A percentile compares a stretch with the other conserved stretches of the same genome.
phyloP scores from a whole-genome alignment of 2,113 vertebrate genomes.

The Gasterosteus nipponicus region DNA sequence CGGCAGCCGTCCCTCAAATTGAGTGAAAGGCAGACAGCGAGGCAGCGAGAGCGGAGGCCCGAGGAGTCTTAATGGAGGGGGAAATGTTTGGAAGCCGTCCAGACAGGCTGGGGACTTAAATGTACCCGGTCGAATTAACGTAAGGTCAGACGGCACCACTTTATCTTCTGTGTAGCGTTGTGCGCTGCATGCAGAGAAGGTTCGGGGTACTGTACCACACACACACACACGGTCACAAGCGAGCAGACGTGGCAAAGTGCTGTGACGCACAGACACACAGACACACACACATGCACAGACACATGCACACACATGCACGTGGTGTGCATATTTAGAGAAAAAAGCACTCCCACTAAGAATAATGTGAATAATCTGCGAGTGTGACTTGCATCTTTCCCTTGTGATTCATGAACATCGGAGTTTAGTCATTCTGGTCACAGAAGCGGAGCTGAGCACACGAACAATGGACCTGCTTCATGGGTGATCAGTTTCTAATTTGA shows the following conservation, averaged over 20 bases:
- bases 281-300: slow-evolving; percentile 1
- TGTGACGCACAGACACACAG: not conserved
- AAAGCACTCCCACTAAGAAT: not conserved
- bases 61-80: slow-evolving; percentile 63
- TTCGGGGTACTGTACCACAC: not conserved
- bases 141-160: slow-evolving; percentile 53
- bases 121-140: slow-evolving; percentile 58
- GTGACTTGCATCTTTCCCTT: slow-evolving; percentile 36
- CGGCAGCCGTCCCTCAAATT: slow-evolving; percentile 10
- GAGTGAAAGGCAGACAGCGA: slow-evolving; percentile 41
- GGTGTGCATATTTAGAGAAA: slow-evolving; percentile 11
- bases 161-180: slow-evolving; percentile 48
- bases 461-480: not conserved
- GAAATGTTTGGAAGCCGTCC: slow-evolving; percentile 70
- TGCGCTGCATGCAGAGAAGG: slow-evolving; percentile 46
- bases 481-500: not conserved
- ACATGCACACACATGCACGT: not conserved
- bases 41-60: slow-evolving; percentile 51
- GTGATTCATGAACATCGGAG: not conserved
- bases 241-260: not conserved
- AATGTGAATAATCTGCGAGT: slow-evolving; percentile 14
- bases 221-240: not conserved
- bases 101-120: slow-evolving; percentile 50
- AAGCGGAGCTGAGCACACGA: not conserved
- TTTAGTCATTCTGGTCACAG: not conserved